These are phyloP conservation scores for Venustoraphidia nigricollis DNA, from an alignment of 2,888 invertebrate genomes.

Conservation along the genomic window DNA sequence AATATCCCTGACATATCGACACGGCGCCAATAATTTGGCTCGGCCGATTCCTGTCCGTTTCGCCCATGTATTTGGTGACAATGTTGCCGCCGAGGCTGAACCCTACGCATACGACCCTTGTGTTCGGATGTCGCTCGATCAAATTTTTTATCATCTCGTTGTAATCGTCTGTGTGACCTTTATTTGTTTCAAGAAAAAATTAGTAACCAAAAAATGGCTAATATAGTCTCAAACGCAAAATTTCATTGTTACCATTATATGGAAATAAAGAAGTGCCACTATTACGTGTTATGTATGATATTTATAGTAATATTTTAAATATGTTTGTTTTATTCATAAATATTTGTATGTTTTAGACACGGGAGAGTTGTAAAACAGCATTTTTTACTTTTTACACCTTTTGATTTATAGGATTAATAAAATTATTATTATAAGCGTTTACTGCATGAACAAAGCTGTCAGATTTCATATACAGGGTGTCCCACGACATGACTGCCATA, in stretches of 20 bases:
- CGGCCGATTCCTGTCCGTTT: conserved; percentile 44
- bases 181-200: conserved; percentile 8
- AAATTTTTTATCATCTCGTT: conserved; percentile 67
- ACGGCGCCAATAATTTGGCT: conserved; percentile 71
- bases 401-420: too few relatives aligned
- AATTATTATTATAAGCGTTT: too few relatives aligned
- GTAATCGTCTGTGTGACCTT: conserved; percentile 83
- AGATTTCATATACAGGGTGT: too few relatives aligned
- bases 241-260: conserved; percentile 4
- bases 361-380: too few relatives aligned
- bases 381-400: too few relatives aligned
- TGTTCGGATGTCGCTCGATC: conserved; percentile 53
- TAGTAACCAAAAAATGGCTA: background rate
- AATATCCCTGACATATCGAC: conserved; percentile 90
- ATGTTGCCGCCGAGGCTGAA: conserved; percentile 91
- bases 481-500: too few relatives aligned
- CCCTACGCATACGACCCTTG: conserved; percentile 71
- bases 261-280: too few relatives aligned
- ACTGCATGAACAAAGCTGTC: too few relatives aligned
- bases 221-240: background rate
- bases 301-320: too few relatives aligned
- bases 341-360: too few relatives aligned
- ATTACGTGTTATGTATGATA: too few relatives aligned
- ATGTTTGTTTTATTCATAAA: too few relatives aligned
- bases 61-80: conserved; percentile 84